These are phyloP conservation scores for Melanerpes formicivorus DNA, from an alignment of 2,113 vertebrate species.

Conservation along the genomic window DNA sequence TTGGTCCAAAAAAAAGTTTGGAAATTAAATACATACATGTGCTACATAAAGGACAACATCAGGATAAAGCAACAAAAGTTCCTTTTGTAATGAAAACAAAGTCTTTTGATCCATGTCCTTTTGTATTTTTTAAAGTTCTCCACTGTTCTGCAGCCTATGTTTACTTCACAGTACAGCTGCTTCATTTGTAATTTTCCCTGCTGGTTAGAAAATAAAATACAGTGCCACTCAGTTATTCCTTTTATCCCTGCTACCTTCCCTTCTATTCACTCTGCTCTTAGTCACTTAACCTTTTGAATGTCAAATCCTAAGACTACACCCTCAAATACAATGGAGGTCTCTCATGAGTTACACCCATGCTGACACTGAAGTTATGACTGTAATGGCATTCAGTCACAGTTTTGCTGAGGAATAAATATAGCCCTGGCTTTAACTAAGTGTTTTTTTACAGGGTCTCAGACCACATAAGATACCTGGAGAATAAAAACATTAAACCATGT, in stretches of 20 bases:
- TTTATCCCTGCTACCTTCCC: neutral
- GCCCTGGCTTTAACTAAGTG: neutral
- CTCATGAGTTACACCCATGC: neutral
- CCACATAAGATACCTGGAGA: neutral
- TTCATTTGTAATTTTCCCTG: neutral
- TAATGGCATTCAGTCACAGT: neutral
- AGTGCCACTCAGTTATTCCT: neutral
- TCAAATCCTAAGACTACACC: neutral
- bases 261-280: neutral
- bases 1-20: neutral
- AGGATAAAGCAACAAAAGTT: neutral
- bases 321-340: neutral
- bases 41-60: neutral
- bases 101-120: neutral
- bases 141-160: neutral
- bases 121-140: neutral
- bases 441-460: neutral
- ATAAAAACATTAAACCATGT: rapidly evolving
- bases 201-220: neutral
- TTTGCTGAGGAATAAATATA: neutral
- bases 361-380: neutral
- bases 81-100: neutral
- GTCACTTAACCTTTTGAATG: neutral
- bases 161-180: slow-evolving; percentile 7
- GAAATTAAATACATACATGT: neutral